Conservation (phyloP, 92 coral and sea anemone species). For the Epizoanthus fatuus region DNA sequence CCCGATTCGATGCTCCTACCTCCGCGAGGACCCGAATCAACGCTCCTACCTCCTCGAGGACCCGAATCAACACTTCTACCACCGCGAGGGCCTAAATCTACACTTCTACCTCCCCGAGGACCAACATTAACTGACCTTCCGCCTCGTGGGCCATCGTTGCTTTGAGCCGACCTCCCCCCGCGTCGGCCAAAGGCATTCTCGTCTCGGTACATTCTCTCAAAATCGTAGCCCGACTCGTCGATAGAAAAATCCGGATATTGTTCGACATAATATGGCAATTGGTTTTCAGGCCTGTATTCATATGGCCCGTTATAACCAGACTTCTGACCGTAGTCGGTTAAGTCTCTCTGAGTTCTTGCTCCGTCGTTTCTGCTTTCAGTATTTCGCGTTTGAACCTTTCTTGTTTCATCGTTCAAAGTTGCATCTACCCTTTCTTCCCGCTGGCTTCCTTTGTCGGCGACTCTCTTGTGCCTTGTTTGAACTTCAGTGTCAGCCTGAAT, state of each 20-base stretch:
- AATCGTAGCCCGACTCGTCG: not conserved
- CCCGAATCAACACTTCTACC: constrained; percentile 5
- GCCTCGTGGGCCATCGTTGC: constrained; percentile 67
- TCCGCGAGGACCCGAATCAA: constrained; percentile 64
- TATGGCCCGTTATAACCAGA: not conserved
- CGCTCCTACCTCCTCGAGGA: constrained; percentile 43
- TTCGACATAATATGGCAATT: not conserved
- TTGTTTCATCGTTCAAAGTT: not conserved
- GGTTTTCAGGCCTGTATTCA: constrained; percentile 1
- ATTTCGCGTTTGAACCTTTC: constrained; percentile 1
- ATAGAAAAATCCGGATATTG: not conserved
- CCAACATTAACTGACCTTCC: constrained; percentile 47
- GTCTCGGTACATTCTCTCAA: constrained; percentile 11
- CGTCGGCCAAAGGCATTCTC: constrained; percentile 40
- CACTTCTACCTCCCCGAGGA: not conserved
- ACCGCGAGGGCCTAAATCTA: constrained; percentile 1
- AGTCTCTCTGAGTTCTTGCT: constrained; percentile 3
- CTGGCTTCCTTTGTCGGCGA: not conserved
- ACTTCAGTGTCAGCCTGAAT: not conserved
- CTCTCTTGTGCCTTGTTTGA: constrained; percentile 2
- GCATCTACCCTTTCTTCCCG: constrained; percentile 40
- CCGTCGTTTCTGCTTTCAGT: not conserved
- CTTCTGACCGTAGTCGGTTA: constrained; percentile 17
- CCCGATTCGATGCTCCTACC: constrained; percentile 66
- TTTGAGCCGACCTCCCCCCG: constrained; percentile 43